Percentiles rank a stretch among this genome's conserved stretches.
These are phyloP conservation scores for Chaetorhynchus papuensis DNA, from an alignment of 2,113 vertebrate species.

Conservation along the genomic window DNA sequence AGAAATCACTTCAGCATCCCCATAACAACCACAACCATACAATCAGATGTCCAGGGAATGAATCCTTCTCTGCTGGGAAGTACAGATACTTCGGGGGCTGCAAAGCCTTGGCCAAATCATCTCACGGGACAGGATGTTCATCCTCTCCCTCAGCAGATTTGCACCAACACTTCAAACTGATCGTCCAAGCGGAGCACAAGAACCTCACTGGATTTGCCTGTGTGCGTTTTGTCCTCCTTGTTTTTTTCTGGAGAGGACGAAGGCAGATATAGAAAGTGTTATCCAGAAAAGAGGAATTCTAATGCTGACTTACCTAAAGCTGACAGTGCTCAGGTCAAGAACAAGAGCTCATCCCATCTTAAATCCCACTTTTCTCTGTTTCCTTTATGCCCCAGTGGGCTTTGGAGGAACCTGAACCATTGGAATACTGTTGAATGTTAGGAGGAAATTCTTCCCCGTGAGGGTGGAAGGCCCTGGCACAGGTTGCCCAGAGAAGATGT, in stretches of 20 bases:
- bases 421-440: neutral
- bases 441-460: neutral
- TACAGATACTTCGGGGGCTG: neutral
- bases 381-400: neutral
- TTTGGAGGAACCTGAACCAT: neutral
- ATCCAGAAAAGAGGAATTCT: neutral
- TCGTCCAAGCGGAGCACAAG: neutral
- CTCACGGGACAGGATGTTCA: neutral
- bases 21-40: neutral
- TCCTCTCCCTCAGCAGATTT: neutral
- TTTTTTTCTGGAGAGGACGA: neutral
- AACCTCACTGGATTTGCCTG: neutral
- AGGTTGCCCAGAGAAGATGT: neutral
- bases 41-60: neutral
- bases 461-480: neutral
- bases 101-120: neutral
- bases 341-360: neutral
- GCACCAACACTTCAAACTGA: neutral
- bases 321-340: neutral
- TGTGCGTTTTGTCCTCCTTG: neutral
- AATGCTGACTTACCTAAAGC: accelerated
- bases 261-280: neutral
- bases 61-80: neutral
- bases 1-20: neutral
- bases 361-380: neutral